Percentiles rank a stretch among this genome's conserved stretches.
Evolutionary conservation across 2,113 vertebrate species (phyloP).

Genomic region (Myrmecobius fasciatus): DNA sequence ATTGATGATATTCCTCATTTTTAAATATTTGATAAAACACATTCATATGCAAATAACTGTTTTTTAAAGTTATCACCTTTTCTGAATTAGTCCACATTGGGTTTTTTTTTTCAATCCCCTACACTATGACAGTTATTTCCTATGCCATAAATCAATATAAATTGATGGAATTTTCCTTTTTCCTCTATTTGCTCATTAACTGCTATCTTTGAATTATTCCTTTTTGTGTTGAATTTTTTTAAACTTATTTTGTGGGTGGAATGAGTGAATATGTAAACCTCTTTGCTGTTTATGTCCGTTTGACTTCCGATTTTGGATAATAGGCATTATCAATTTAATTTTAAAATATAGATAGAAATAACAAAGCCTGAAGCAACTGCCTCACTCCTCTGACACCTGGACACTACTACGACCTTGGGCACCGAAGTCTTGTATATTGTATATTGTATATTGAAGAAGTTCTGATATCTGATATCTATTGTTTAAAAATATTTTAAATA

Average conservation of each 20-base stretch:
- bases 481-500: not conserved
- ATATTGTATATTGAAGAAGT: constrained; percentile 15
- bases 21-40: constrained; percentile 10
- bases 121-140: constrained; percentile 29
- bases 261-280: not conserved
- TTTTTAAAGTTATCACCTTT: not conserved
- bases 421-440: not conserved
- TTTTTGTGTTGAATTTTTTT: constrained; percentile 41
- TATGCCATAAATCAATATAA: constrained; percentile 39
- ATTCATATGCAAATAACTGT: not conserved
- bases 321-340: constrained; percentile 43
- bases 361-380: not conserved
- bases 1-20: not conserved
- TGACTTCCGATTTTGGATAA: constrained; percentile 39
- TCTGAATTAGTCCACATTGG: not conserved
- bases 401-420: constrained; percentile 3
- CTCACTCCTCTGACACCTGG: not conserved
- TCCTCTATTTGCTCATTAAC: not conserved
- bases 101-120: not conserved
- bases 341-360: not conserved
- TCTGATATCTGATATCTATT: constrained; percentile 15
- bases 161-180: constrained; percentile 34
- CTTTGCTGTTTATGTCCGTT: not conserved
- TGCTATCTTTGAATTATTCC: constrained; percentile 12
- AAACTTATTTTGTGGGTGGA: not conserved